phyloP scores from a whole-genome alignment of 2,113 vertebrate species.

The Limanda limanda region DNA sequence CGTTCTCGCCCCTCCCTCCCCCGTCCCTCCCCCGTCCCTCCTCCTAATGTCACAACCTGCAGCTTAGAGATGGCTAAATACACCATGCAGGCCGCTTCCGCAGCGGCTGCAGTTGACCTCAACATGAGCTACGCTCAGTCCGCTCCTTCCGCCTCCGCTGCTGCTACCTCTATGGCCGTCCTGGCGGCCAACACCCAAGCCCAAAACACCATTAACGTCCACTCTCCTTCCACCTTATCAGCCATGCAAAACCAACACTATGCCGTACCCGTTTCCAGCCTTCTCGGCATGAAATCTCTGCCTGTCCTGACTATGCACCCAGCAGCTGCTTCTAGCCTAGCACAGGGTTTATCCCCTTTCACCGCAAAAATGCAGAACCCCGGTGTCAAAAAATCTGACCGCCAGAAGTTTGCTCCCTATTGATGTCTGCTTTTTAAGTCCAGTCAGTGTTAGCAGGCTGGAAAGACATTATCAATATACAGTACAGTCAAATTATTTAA shows the following conservation, averaged over 20 bases:
- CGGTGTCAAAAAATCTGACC: slow-evolving; percentile 90
- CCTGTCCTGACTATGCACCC: slow-evolving; percentile 91
- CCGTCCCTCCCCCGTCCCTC: too few species aligned
- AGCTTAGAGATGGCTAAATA: slow-evolving; percentile 98
- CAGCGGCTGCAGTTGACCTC: slow-evolving; percentile 90
- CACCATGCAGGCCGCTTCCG: slow-evolving; percentile 93
- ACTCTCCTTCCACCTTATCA: slow-evolving; percentile 86
- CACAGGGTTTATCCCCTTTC: slow-evolving; percentile 88
- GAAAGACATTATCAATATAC: slow-evolving; percentile 23
- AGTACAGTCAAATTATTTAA: slow-evolving; percentile 31
- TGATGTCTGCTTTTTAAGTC: slow-evolving; percentile 66
- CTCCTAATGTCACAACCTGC: slow-evolving; percentile 81
- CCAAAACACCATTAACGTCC: slow-evolving; percentile 87
- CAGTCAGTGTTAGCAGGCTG: slow-evolving; percentile 16
- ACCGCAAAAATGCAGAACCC: slow-evolving; percentile 88
- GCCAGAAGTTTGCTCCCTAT: slow-evolving; percentile 95
- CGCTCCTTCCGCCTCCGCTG: slow-evolving; percentile 86
- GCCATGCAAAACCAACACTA: slow-evolving; percentile 90
- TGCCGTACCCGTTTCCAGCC: slow-evolving; percentile 91
- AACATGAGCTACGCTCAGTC: slow-evolving; percentile 93
- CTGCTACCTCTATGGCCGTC: slow-evolving; percentile 90
- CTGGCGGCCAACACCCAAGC: slow-evolving; percentile 85
- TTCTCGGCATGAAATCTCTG: slow-evolving; percentile 95
- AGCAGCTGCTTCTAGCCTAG: slow-evolving; percentile 82
- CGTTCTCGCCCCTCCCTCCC: slow-evolving; percentile 12